Percentiles rank a stretch among this genome's conserved stretches.
Evolutionary conservation across 2,113 vertebrate species (phyloP).

Genomic region (Colius striatus): DNA sequence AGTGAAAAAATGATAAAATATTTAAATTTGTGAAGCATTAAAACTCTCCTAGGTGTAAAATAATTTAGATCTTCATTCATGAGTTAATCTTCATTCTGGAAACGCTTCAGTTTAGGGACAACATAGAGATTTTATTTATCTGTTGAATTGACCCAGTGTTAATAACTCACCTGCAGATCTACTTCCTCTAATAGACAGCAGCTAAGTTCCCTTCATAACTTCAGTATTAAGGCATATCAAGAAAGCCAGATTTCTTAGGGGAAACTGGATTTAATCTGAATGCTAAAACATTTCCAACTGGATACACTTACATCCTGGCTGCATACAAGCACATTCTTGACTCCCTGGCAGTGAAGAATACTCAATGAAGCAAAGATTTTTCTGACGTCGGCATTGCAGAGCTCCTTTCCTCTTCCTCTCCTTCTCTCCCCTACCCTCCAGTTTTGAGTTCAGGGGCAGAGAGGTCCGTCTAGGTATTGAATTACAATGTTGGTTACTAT

Average conservation of each 20-base stretch:
- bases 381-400: not conserved
- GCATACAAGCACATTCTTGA: not conserved
- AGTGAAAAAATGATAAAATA: not conserved
- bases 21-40: not conserved
- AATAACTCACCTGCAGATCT: not conserved
- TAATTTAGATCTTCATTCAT: not conserved
- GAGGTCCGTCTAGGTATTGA: not conserved
- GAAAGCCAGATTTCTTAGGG: not conserved
- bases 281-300: not conserved
- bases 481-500: not conserved
- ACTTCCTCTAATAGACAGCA: not conserved
- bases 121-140: not conserved
- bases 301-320: not conserved
- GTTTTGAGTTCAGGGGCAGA: not conserved
- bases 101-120: not conserved
- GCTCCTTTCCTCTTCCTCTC: not conserved
- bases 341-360: not conserved
- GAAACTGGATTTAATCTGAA: not conserved
- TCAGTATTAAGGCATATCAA: not conserved
- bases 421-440: not conserved
- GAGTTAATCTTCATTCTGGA: not conserved
- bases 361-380: not conserved
- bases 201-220: not conserved
- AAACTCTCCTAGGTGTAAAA: not conserved
- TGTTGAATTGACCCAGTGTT: not conserved